Evolutionary conservation across 2,888 invertebrate species (phyloP), one percentile per base, ranked within the genome.

Genomic region (Drosophila seclusa): DNA sequence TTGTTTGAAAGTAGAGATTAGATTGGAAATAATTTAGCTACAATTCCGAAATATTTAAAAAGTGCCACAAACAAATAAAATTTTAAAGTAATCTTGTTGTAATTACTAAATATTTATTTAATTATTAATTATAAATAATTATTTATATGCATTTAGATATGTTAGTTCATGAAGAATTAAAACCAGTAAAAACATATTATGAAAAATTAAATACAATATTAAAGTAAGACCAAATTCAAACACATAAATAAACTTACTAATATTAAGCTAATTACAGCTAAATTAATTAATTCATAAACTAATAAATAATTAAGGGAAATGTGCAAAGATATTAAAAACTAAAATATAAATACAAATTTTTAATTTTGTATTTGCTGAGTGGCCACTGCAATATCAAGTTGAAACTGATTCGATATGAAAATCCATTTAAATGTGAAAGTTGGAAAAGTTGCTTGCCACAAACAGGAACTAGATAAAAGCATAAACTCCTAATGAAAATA

Each of bases 401-500:
- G 7, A 24, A 13, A 13, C n/a, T n/a, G 27, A 55, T 27, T 38
- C n/a, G 55, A 24, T 38, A 4, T 7, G 27, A 6, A 38, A 55
- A n/a, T 29, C 13, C n/a, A 55, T 38, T n/a, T 38, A 7, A 13
- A 29, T 38, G 5, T 31, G n/a, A 29, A n/a, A 40, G n/a, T 38
- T 29, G 0, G 21, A 11, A 60, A 40, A 38, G 52, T 34, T 40
- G 5, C 16, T 27, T 48, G 38, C n/a, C 45, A 66, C 29, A 34
- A 66, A 65, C 36, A 24, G 29, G 13, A 45, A n/a, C 18, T 18
- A 32, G 16, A 21, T 29, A 29, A 54, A 31, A 38, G 50, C n/a
- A 16, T 6, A 31, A 13, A 11, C 18, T 55, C 31, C 53, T 52
- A 79, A 66, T 78, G 55, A 76, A 76, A 76, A 76, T 76, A 76